Evolutionary conservation across 2,113 vertebrate genomes (phyloP).

Genomic region (Seriola dumerili): DNA sequence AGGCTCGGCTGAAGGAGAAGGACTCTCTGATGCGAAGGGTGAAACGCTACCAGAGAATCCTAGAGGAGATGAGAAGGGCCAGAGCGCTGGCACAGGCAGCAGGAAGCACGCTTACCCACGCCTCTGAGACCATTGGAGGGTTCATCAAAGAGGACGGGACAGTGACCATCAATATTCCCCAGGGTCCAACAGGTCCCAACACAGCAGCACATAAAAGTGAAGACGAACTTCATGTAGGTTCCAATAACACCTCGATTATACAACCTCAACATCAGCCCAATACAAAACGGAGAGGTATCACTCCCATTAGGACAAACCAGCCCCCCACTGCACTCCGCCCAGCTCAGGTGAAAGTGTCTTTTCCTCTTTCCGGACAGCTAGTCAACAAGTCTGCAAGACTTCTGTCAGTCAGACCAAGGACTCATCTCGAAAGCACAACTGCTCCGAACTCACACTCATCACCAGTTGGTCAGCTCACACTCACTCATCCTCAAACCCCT

Average conservation of each 20-base stretch:
- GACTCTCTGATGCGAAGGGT: constrained; percentile 77
- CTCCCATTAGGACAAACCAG: not conserved
- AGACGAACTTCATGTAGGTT: not conserved
- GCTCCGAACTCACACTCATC: not conserved
- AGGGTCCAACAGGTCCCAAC: constrained; percentile 22
- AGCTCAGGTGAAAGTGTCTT: constrained; percentile 64
- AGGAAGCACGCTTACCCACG: constrained; percentile 21
- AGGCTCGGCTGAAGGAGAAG: constrained; percentile 78
- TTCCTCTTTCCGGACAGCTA: constrained; percentile 32
- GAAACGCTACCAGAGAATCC: constrained; percentile 79
- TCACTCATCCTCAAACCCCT: constrained; percentile 48
- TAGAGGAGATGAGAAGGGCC: constrained; percentile 77
- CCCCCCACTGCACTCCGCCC: not conserved
- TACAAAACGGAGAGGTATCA: not conserved
- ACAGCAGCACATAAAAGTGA: constrained; percentile 6
- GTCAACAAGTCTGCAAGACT: constrained; percentile 36
- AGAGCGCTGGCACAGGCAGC: constrained; percentile 50
- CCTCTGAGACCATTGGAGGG: constrained; percentile 76
- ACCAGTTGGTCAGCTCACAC: constrained; percentile 49
- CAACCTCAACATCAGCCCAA: constrained; percentile 14
- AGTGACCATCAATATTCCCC: constrained; percentile 72
- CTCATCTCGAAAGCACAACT: constrained; percentile 40
- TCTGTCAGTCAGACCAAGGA: constrained; percentile 21
- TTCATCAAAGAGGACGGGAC: constrained; percentile 86
- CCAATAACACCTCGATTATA: not conserved